Evolutionary conservation across 64 coral and sea anemone genomes (phyloP).

Genomic region (Pocillopora verrucosa): DNA sequence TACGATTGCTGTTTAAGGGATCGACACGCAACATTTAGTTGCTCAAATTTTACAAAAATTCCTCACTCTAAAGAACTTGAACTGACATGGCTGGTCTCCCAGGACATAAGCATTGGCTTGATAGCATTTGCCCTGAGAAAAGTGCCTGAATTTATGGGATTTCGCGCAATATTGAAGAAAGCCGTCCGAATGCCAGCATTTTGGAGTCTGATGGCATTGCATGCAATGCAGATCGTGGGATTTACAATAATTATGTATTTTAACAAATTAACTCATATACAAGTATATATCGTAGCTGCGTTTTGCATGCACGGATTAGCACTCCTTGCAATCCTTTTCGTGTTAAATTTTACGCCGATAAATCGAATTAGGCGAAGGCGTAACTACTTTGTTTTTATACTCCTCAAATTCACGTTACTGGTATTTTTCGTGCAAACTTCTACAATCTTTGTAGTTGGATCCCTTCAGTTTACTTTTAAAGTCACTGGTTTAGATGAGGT

Average conservation of each 20-base stretch:
- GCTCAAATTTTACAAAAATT: not conserved
- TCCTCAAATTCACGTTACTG: slow-evolving; percentile 11
- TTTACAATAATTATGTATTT: slow-evolving; percentile 16
- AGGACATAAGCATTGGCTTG: not conserved
- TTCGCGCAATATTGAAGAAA: not conserved
- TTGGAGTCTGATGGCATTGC: slow-evolving; percentile 11
- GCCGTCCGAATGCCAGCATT: slow-evolving; percentile 24
- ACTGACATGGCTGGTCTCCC: slow-evolving; percentile 16
- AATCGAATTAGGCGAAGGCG: not conserved
- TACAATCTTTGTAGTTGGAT: slow-evolving; percentile 23
- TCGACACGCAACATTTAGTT: slow-evolving; percentile 5
- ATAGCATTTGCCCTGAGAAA: not conserved
- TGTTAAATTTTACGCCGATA: slow-evolving; percentile 35
- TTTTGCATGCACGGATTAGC: slow-evolving; percentile 15
- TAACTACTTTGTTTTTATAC: not conserved
- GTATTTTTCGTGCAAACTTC: slow-evolving; percentile 28
- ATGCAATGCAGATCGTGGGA: not conserved
- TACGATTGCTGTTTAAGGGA: slow-evolving; percentile 36
- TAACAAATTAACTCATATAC: not conserved
- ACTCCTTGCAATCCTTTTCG: not conserved
- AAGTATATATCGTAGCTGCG: not conserved
- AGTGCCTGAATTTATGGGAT: slow-evolving; percentile 9
- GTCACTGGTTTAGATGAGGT: slow-evolving; percentile 44
- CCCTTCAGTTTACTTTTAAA: slow-evolving; percentile 53
- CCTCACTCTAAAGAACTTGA: slow-evolving; percentile 26